phyloP scores from a whole-genome alignment of 1,140 invertebrate species.

The Aricia agestis region DNA sequence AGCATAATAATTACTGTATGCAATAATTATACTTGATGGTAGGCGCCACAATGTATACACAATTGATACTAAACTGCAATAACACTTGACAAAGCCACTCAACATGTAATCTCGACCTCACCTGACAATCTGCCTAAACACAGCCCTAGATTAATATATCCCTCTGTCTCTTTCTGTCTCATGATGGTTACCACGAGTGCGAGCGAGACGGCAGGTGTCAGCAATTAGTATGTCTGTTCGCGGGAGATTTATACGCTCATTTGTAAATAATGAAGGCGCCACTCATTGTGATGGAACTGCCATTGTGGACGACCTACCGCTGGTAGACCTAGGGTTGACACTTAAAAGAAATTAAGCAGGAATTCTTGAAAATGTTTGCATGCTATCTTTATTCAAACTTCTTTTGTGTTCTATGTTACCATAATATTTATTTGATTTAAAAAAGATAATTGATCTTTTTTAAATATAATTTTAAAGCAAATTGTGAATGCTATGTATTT shows the following conservation, averaged over 20 bases:
- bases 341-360: background rate
- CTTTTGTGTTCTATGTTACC: no score
- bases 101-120: conserved; percentile 1
- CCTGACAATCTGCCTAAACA: conserved; percentile 13
- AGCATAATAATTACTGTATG: no score
- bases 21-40: background rate
- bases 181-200: background rate
- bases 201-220: conserved; percentile 32
- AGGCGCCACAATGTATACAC: background rate
- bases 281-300: conserved; percentile 58
- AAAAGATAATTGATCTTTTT: no score
- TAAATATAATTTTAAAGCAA: no score
- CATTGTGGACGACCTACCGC: conserved; percentile 57
- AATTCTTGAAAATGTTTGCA: no score
- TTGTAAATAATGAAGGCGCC: conserved; percentile 68
- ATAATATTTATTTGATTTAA: no score
- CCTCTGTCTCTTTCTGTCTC: conserved; percentile 5
- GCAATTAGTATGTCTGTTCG: conserved; percentile 47
- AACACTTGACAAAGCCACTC: conserved; percentile 1
- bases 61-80: background rate
- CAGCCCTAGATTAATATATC: conserved; percentile 8
- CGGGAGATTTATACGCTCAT: conserved; percentile 61
- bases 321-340: conserved; percentile 30
- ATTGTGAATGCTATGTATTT: no score
- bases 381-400: no score